Conservation (phyloP, 2,113 vertebrate species). For the Chionodraco myersi region DNA sequence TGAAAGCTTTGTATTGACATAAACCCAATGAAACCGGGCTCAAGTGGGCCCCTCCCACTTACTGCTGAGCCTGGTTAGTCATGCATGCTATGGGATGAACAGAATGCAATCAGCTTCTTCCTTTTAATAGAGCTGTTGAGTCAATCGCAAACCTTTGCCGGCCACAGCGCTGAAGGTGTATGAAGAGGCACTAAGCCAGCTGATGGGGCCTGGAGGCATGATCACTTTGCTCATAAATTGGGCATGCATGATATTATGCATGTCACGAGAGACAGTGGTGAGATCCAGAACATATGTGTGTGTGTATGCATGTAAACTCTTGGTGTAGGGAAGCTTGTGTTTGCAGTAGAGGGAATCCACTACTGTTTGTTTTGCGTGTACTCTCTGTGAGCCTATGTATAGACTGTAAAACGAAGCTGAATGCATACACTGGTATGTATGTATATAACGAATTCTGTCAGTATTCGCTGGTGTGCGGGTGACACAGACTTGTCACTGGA, state of each 20-base stretch:
- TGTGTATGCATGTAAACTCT: conserved; percentile 17
- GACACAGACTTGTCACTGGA: conserved; percentile 29
- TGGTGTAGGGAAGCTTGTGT: not conserved
- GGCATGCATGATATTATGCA: conserved; percentile 30
- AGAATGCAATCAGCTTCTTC: conserved; percentile 76
- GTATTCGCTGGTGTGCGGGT: not conserved
- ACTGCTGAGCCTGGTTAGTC: conserved; percentile 74
- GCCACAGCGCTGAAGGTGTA: conserved; percentile 59
- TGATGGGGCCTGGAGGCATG: conserved; percentile 71
- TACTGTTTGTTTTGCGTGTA: not conserved
- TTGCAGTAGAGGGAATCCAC: not conserved
- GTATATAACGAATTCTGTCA: conserved; percentile 15
- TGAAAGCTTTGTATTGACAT: conserved; percentile 73
- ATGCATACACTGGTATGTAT: not conserved
- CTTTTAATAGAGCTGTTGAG: conserved; percentile 83
- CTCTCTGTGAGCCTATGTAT: not conserved
- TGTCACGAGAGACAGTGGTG: conserved; percentile 26
- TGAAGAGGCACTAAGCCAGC: conserved; percentile 66
- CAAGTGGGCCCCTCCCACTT: conserved; percentile 59
- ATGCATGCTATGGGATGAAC: conserved; percentile 70
- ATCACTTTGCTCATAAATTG: conserved; percentile 62
- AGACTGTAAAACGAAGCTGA: not conserved
- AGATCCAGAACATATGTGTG: not conserved
- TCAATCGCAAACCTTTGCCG: conserved; percentile 62
- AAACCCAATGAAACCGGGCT: conserved; percentile 68